phyloP scores from a whole-genome alignment of 2,888 invertebrate genomes.

The Coelinius sp. region DNA sequence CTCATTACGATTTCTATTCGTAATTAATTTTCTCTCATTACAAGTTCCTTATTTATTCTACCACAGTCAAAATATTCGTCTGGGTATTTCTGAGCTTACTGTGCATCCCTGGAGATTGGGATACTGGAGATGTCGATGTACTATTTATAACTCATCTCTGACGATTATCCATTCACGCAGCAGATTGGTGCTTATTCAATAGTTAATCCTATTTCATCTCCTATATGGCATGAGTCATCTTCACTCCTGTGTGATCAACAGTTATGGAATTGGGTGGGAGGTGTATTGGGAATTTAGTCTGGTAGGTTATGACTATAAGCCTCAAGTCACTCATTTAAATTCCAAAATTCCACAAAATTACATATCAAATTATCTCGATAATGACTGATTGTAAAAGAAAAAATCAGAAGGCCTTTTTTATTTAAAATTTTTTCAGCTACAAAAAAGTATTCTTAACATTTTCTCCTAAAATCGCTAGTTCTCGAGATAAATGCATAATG shows the following conservation, averaged over 20 bases:
- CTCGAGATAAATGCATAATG: too few species aligned
- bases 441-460: too few species aligned
- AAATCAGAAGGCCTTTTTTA: too few species aligned
- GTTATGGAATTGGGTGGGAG: background rate
- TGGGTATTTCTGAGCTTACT: background rate
- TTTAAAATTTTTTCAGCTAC: too few species aligned
- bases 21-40: background rate
- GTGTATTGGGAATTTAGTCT: background rate
- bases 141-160: constrained; percentile 22
- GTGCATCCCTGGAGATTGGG: background rate
- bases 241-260: background rate
- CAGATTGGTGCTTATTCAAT: constrained; percentile 9
- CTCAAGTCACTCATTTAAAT: too few species aligned
- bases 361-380: too few species aligned
- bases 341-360: too few species aligned
- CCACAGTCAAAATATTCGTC: background rate
- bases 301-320: background rate
- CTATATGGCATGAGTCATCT: background rate
- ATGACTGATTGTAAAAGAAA: too few species aligned
- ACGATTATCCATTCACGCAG: constrained; percentile 24
- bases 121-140: constrained; percentile 10
- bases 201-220: constrained; percentile 16
- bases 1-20: background rate
- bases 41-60: background rate
- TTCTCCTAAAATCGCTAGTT: too few species aligned